Conservation (phyloP, 2,797 vertebrate species). For the Mergus octosetaceus region DNA sequence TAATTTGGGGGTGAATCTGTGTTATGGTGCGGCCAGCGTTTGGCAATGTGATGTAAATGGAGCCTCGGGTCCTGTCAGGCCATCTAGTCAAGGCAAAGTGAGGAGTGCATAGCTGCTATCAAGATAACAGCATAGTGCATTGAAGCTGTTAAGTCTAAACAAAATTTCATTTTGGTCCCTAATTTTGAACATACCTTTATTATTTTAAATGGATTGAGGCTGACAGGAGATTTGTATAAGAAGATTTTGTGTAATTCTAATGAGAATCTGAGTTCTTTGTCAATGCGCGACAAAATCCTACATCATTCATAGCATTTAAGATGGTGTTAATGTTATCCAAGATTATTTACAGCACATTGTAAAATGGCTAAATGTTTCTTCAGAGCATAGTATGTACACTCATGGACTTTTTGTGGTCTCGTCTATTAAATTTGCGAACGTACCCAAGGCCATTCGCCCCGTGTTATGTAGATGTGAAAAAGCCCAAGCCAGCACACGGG, state of each 20-base stretch:
- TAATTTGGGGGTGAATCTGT: not conserved
- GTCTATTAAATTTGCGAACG: fast-evolving
- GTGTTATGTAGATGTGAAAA: not conserved
- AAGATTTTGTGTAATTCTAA: constrained; percentile 39
- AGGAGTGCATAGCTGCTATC: not conserved
- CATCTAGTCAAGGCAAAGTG: not conserved
- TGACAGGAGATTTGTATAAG: constrained; percentile 55
- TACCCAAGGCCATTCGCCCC: fast-evolving
- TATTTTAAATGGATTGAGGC: constrained; percentile 47
- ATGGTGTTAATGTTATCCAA: constrained; percentile 23
- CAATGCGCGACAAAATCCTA: fast-evolving
- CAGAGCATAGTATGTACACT: not conserved
- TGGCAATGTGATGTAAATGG: fast-evolving
- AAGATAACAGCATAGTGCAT: not conserved
- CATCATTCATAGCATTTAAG: not conserved
- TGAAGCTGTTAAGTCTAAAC: not conserved
- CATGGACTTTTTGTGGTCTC: fast-evolving
- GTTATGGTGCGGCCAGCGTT: not conserved
- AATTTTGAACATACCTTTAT: constrained; percentile 35
- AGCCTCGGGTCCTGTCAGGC: not conserved
- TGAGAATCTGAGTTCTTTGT: constrained; percentile 10
- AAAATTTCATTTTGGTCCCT: constrained; percentile 31
- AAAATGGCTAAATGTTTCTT: not conserved
- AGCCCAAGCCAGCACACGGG: not conserved
- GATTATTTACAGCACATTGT: constrained; percentile 15